A percentile compares a stretch with the other conserved stretches of the same genome.
These are phyloP conservation scores for Drosophila percnosoma DNA, from an alignment of 2,888 invertebrate species.

Conservation along the genomic window DNA sequence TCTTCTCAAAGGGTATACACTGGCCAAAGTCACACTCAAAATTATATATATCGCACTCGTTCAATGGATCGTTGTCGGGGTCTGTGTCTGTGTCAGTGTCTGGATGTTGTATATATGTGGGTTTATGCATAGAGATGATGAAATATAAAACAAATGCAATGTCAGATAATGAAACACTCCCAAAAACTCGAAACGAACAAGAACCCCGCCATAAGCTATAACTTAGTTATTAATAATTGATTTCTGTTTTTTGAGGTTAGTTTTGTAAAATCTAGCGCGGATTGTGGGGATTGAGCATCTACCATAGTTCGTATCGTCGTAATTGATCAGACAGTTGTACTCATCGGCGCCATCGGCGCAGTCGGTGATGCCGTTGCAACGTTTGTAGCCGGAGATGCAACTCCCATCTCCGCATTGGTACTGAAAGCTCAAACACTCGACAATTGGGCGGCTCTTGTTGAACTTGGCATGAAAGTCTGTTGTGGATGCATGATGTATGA, in stretches of 20 bases:
- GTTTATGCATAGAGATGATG: constrained; percentile 29
- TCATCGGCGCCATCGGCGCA: constrained; percentile 89
- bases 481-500: constrained; percentile 24
- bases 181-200: neutral
- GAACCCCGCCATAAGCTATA: neutral
- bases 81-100: constrained; percentile 55
- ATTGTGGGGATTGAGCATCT: constrained; percentile 5
- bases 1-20: constrained; percentile 85
- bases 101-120: constrained; percentile 30
- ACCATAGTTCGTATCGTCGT: constrained; percentile 83
- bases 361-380: constrained; percentile 87
- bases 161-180: constrained; percentile 9
- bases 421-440: constrained; percentile 85
- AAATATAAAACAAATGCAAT: constrained; percentile 40
- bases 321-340: constrained; percentile 85
- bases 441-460: constrained; percentile 79
- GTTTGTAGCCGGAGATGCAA: constrained; percentile 87
- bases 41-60: constrained; percentile 82
- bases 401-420: constrained; percentile 88
- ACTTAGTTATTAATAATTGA: neutral
- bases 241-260: constrained; percentile 7
- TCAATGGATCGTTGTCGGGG: constrained; percentile 63
- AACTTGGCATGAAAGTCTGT: constrained; percentile 81
- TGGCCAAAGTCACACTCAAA: constrained; percentile 83
- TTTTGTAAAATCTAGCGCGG: neutral